Evolutionary conservation across 2,113 vertebrate genomes (phyloP).

Genomic region (Progne subis): DNA sequence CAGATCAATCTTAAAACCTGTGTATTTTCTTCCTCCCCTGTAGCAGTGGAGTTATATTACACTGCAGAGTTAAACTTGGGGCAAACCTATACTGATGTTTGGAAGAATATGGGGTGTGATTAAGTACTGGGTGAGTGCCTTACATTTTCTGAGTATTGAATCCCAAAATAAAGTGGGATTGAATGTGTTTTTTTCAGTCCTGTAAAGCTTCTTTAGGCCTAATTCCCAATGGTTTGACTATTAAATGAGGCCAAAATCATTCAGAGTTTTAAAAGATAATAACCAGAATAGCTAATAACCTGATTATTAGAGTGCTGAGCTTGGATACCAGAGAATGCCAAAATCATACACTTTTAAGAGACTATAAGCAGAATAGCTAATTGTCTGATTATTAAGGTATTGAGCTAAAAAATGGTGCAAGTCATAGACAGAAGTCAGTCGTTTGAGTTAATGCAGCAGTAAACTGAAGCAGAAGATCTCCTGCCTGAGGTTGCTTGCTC

Average conservation of each 20-base stretch:
- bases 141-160: background rate
- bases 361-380: background rate
- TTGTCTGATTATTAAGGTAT: background rate
- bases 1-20: background rate
- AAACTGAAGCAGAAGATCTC: background rate
- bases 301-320: background rate
- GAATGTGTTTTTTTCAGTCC: background rate
- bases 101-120: background rate
- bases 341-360: background rate
- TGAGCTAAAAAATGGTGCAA: background rate
- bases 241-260: background rate
- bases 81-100: background rate
- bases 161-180: background rate
- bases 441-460: background rate
- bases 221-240: background rate
- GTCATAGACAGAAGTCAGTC: background rate
- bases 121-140: background rate
- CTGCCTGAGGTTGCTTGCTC: background rate
- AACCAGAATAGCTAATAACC: background rate
- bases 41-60: background rate
- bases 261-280: background rate
- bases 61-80: background rate
- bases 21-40: background rate
- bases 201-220: background rate
- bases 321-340: background rate